Evolutionary conservation across 2,797 vertebrate species (phyloP), one percentile per base, ranked within the genome.

Genomic region (Sebastes trivittatus): DNA sequence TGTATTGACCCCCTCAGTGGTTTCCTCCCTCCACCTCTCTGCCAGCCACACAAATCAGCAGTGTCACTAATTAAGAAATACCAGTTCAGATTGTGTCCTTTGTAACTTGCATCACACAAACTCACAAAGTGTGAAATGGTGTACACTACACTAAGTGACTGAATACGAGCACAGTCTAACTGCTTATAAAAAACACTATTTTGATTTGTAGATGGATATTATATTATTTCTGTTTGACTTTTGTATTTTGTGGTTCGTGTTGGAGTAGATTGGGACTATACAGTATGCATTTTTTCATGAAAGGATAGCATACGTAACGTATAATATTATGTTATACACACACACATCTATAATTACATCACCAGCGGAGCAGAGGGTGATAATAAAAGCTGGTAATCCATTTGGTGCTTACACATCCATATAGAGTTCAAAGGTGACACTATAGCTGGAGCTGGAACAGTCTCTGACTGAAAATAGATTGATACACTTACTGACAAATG

Each of bases 51-150:
- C 95, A 96, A 52, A 96, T 96, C 96, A 96, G 95, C 95, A 94
- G 96, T 95, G 96, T 96, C 97, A 96, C 97, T 97, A 97, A 98
- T 97, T 97, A 96, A 97, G 95, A 97, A 97, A 96, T 97, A 96
- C 94, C 95, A 90, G 83, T 87, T 91, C 79, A 86, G 70, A 85
- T 68, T 95, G 94, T 94, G 96, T 96, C 95, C 95, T 92, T 95
- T 95, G 95, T 96, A 95, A 96, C 95, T 95, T 94, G 93, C 93
- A 96, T 91, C 93, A 95, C 94, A 95, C 94, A 95, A 93, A 94
- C 88, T 93, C 92, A 34, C 32, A 95, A 95, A 94, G 71, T 85
- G 91, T 10, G 71, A 95, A 94, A 95, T 92, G 89, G 86, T 94
- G 93, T 93, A 95, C 94, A 94, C n/a, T 68, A 46, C 55, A 22